phyloP scores from a whole-genome alignment of 2,888 invertebrate genomes.

The Macrosoma leucophasiata region DNA sequence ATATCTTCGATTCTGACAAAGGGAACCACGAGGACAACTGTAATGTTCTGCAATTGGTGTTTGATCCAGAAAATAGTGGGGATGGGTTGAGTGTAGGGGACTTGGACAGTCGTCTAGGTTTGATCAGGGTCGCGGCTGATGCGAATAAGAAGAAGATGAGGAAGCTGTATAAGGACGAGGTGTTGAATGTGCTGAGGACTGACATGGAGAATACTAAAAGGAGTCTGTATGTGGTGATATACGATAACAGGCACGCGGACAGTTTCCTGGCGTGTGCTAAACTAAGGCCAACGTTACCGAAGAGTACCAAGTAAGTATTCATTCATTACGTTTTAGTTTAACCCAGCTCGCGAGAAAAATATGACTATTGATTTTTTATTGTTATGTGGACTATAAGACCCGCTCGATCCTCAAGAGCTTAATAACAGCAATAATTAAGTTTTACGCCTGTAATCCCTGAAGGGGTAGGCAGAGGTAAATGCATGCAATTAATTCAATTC shows the following conservation, averaged over 20 bases:
- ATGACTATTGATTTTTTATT: too few relatives aligned
- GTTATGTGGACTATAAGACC: too few relatives aligned
- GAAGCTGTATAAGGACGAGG: conserved; percentile 81
- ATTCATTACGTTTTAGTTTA: conserved; percentile 1
- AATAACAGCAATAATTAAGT: too few relatives aligned
- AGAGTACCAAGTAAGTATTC: conserved; percentile 80
- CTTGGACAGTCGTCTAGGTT: conserved; percentile 84
- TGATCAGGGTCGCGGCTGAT: conserved; percentile 81
- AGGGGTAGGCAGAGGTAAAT: too few relatives aligned
- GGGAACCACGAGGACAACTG: conserved; percentile 85
- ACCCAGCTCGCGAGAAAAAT: too few relatives aligned
- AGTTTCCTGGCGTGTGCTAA: conserved; percentile 89
- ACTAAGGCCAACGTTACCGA: conserved; percentile 80
- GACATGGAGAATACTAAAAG: conserved; percentile 86
- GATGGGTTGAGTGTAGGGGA: conserved; percentile 85
- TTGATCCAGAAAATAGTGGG: conserved; percentile 86
- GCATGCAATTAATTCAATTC: too few relatives aligned
- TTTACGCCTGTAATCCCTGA: too few relatives aligned
- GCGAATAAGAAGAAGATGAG: conserved; percentile 71
- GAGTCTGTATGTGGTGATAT: conserved; percentile 86
- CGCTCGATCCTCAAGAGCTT: too few relatives aligned
- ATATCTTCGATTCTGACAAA: conserved; percentile 84
- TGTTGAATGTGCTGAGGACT: conserved; percentile 80
- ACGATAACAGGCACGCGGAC: conserved; percentile 84
- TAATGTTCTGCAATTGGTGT: conserved; percentile 88